Conservation (phyloP, 2,113 vertebrate genomes). For the Cololabis saira region DNA sequence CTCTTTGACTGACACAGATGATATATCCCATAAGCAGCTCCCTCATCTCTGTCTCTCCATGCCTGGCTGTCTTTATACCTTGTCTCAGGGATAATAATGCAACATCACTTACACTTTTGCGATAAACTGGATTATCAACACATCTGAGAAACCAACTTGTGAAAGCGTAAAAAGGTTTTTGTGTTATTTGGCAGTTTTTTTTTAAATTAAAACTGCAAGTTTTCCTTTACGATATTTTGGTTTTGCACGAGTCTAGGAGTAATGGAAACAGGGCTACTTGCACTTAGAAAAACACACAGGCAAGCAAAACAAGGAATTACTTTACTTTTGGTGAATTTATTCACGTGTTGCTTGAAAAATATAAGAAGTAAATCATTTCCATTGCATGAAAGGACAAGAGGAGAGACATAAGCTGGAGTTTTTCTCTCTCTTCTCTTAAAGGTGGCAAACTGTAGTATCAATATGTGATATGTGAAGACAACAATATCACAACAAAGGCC, state of each 20-base stretch:
- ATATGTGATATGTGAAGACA: too few relatives aligned
- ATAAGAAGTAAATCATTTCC: constrained; percentile 34
- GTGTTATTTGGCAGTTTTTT: too few relatives aligned
- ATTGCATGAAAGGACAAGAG: constrained; percentile 30
- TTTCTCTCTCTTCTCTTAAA: constrained; percentile 8
- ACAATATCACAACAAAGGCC: neutral
- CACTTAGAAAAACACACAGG: constrained; percentile 47
- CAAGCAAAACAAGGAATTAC: constrained; percentile 55
- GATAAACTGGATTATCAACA: too few relatives aligned
- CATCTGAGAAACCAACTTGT: too few relatives aligned
- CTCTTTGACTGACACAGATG: constrained; percentile 61
- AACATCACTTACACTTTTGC: constrained; percentile 19
- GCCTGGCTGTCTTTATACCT: constrained; percentile 49
- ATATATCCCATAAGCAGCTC: constrained; percentile 62
- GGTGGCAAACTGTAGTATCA: constrained; percentile 32
- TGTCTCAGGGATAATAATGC: constrained; percentile 41
- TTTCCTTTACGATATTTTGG: too few relatives aligned
- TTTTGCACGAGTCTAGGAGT: too few relatives aligned
- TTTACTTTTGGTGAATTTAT: constrained; percentile 48
- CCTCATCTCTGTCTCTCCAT: constrained; percentile 4
- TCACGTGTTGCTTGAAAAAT: constrained; percentile 21
- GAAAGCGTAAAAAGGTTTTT: too few relatives aligned
- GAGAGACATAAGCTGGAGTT: constrained; percentile 6
- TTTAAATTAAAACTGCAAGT: too few relatives aligned
- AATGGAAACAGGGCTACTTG: too few relatives aligned